Percentiles rank a stretch among this genome's conserved stretches.
Conservation (phyloP, 2,113 vertebrate genomes). For the Perccottus glenii region DNA sequence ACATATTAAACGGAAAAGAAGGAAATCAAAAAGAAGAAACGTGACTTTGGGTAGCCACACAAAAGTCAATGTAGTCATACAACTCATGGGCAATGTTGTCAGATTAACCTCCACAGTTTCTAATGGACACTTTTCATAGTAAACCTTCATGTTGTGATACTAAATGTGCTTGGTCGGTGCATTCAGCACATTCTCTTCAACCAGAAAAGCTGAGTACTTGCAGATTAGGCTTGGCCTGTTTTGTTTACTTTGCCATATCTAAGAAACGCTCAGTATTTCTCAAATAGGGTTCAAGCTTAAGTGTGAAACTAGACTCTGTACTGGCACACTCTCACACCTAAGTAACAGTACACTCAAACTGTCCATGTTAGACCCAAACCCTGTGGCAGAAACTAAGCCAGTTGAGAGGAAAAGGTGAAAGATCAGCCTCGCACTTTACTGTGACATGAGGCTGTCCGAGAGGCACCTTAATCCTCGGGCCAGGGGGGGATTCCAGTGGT, state of each 20-base stretch:
- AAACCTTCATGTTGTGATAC: constrained; percentile 2
- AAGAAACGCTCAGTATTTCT: constrained; percentile 69
- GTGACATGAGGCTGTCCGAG: constrained; percentile 56
- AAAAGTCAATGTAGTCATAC: background rate
- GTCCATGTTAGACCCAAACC: constrained; percentile 27
- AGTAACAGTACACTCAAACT: constrained; percentile 61
- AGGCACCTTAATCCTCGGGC: constrained; percentile 28
- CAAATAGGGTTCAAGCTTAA: constrained; percentile 38
- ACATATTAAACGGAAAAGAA: background rate
- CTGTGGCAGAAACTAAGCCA: constrained; percentile 34
- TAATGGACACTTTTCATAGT: background rate
- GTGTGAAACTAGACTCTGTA: constrained; percentile 50
- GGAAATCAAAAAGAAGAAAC: background rate
- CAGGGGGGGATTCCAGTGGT: constrained; percentile 39
- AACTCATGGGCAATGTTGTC: background rate
- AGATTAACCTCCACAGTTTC: background rate
- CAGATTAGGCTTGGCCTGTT: constrained; percentile 7
- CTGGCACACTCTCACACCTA: constrained; percentile 66
- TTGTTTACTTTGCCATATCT: constrained; percentile 59
- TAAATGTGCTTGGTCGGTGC: background rate
- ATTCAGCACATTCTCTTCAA: constrained; percentile 27
- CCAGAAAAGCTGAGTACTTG: background rate
- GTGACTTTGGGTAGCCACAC: background rate
- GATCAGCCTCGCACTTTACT: constrained; percentile 54
- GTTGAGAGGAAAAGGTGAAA: constrained; percentile 58